Conservation (phyloP, 1,140 invertebrate genomes). For the Pseudomyrmex flavicornis region DNA sequence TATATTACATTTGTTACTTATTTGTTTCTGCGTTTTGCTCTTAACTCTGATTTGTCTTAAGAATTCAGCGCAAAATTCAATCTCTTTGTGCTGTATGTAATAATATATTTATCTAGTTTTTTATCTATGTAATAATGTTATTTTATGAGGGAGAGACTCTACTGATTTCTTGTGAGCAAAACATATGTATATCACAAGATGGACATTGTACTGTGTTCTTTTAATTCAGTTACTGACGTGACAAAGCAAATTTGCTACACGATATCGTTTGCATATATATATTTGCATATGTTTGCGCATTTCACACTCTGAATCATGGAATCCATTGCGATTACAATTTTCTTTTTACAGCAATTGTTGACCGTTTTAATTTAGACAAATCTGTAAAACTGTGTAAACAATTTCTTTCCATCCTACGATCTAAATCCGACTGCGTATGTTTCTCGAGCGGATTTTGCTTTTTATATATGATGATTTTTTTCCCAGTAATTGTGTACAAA, state of each 20-base stretch:
- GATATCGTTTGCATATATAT: neutral
- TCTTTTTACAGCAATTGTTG: conserved; percentile 26
- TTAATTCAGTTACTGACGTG: conserved; percentile 5
- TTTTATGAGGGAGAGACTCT: no score
- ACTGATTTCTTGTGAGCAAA: no score
- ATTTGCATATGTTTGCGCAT: neutral
- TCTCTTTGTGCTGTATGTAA: neutral
- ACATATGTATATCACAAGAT: neutral
- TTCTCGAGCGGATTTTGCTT: no score
- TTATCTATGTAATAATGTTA: no score
- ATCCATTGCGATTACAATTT: neutral
- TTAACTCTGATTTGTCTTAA: neutral
- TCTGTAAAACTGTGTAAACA: no score
- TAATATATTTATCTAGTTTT: neutral
- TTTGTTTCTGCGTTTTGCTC: neutral
- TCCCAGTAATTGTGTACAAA: no score
- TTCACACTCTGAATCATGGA: conserved; percentile 22
- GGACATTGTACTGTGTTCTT: conserved; percentile 21
- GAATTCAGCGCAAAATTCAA: neutral
- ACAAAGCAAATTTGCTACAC: conserved; percentile 1
- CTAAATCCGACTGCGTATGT: no score
- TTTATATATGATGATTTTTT: no score
- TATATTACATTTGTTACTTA: neutral
- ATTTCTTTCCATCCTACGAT: no score
- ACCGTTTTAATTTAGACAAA: neutral